A percentile compares a stretch with the other conserved stretches of the same genome.
These are phyloP conservation scores for Carassius gibelio DNA, from an alignment of 2,113 vertebrate species.

Conservation along the genomic window DNA sequence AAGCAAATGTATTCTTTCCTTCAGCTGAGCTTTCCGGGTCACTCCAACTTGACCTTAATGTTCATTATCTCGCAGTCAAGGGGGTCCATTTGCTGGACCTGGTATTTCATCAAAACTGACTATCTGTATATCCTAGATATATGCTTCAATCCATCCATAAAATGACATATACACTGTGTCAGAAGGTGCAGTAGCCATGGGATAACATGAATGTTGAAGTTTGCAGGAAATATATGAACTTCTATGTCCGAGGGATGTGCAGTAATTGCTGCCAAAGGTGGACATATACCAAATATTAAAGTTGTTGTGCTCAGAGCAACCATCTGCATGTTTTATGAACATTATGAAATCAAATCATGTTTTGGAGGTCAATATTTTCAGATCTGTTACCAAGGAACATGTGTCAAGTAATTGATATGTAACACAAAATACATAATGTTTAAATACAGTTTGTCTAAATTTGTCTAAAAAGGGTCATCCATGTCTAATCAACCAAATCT, in stretches of 20 bases:
- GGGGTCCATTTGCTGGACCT: not conserved
- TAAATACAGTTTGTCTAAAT: not conserved
- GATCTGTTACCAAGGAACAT: not conserved
- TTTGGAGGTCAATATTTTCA: too few relatives aligned
- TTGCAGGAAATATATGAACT: too few relatives aligned
- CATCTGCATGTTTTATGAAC: too few relatives aligned
- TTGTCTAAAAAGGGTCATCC: not conserved
- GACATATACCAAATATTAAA: too few relatives aligned
- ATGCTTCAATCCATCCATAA: not conserved
- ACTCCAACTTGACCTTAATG: constrained; percentile 21
- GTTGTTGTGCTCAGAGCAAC: too few relatives aligned
- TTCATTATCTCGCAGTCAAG: constrained; percentile 16
- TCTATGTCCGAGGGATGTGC: too few relatives aligned
- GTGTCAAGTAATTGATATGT: not conserved
- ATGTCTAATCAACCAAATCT: too few relatives aligned
- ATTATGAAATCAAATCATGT: too few relatives aligned
- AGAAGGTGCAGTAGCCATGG: too few relatives aligned
- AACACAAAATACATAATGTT: not conserved
- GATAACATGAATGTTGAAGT: too few relatives aligned
- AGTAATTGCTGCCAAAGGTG: too few relatives aligned
- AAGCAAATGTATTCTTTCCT: constrained; percentile 22
- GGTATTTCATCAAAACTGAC: not conserved
- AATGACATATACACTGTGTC: not conserved
- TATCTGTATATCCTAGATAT: not conserved
- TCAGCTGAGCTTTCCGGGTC: constrained; percentile 28